Evolutionary conservation across 2,113 vertebrate genomes (phyloP).

Genomic region (Cheilinus undulatus): DNA sequence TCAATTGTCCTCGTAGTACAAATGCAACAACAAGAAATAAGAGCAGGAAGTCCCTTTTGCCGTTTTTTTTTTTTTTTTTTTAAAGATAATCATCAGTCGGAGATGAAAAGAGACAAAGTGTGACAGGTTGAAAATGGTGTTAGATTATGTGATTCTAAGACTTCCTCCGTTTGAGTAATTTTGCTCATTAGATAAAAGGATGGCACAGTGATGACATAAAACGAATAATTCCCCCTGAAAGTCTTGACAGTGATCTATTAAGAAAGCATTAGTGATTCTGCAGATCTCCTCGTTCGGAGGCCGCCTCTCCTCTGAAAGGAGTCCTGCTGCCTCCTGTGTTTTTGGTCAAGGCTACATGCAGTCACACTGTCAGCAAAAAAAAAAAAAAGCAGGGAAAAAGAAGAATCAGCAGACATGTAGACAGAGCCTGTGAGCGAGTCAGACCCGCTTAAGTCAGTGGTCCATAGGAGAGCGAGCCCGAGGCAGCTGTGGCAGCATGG

Average conservation of each 20-base stretch:
- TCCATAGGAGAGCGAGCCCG: slow-evolving; percentile 30
- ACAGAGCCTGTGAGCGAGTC: slow-evolving; percentile 23
- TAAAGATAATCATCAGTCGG: background rate
- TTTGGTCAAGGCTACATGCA: slow-evolving; percentile 2
- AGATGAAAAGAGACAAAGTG: background rate
- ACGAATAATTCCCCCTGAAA: background rate
- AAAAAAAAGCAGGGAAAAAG: background rate
- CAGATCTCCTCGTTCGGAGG: background rate
- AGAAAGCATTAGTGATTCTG: background rate
- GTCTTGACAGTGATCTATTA: slow-evolving; percentile 2
- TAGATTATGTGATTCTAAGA: slow-evolving; percentile 4
- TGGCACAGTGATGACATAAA: background rate
- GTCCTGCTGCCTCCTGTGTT: background rate
- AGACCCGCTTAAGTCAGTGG: slow-evolving; percentile 42
- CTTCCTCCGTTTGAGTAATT: slow-evolving; percentile 13
- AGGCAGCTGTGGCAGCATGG: slow-evolving; percentile 35
- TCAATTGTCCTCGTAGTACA: slow-evolving; percentile 18
- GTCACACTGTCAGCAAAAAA: background rate
- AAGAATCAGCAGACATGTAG: slow-evolving; percentile 6
- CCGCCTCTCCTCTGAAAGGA: background rate
- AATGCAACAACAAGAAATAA: background rate
- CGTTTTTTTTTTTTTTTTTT: background rate
- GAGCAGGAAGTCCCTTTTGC: background rate
- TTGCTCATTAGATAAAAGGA: slow-evolving; percentile 11
- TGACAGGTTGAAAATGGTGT: slow-evolving; percentile 16